phyloP scores from a whole-genome alignment of 2,797 vertebrate genomes.

The Carapus acus region DNA sequence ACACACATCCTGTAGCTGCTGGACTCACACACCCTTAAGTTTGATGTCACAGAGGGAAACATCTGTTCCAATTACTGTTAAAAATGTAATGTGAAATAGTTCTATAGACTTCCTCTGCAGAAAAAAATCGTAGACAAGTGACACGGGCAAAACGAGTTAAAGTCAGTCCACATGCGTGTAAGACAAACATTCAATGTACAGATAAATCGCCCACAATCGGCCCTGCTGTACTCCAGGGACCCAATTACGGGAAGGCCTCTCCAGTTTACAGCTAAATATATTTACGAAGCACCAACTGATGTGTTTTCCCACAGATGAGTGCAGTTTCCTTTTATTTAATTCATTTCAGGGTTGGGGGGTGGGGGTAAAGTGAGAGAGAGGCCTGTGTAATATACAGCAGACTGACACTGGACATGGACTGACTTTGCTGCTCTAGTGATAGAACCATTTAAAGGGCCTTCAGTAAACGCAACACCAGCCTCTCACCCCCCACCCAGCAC shows the following conservation, averaged over 20 bases:
- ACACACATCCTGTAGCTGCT: too few species aligned
- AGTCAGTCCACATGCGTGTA: too few species aligned
- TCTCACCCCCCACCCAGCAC: too few species aligned
- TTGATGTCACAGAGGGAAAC: conserved; percentile 25
- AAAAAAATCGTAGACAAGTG: too few species aligned
- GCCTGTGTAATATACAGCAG: conserved; percentile 30
- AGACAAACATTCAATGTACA: neutral
- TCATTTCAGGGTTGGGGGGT: conserved; percentile 15
- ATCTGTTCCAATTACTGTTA: conserved; percentile 22
- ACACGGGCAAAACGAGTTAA: too few species aligned
- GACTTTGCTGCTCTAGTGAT: conserved; percentile 66
- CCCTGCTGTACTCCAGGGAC: conserved; percentile 13
- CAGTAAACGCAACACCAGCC: conserved; percentile 64
- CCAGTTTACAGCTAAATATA: conserved; percentile 24
- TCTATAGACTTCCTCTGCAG: too few species aligned
- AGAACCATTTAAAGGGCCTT: conserved; percentile 63
- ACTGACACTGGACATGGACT: conserved; percentile 42
- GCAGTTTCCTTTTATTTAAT: conserved; percentile 27
- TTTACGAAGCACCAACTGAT: conserved; percentile 35
- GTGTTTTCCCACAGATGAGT: conserved; percentile 39
- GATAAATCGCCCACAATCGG: conserved; percentile 1
- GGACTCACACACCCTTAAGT: conserved; percentile 28
- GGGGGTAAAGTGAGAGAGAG: conserved; percentile 20
- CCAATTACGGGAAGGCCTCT: conserved; percentile 5
- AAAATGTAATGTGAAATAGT: conserved; percentile 9